A percentile compares a stretch with the other conserved stretches of the same genome.
Evolutionary conservation across 2,797 vertebrate species (phyloP).

Genomic region (Cephalopachus bancanus): DNA sequence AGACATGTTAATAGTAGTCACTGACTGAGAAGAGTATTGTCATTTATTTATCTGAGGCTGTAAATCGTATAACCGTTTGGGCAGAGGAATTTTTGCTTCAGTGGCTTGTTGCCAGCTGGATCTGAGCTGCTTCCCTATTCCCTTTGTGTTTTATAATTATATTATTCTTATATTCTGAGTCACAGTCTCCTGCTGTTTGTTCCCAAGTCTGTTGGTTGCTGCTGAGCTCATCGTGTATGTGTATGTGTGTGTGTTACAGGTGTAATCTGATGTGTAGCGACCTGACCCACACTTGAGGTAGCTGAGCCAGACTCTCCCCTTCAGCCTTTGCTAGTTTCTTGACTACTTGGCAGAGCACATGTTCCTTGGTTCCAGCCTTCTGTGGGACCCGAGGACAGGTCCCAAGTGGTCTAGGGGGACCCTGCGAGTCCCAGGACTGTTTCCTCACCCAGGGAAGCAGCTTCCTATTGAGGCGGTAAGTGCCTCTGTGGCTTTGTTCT

Average conservation of each 20-base stretch:
- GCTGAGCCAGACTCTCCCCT: neutral
- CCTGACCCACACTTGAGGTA: neutral
- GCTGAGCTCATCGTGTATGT: neutral
- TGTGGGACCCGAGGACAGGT: neutral
- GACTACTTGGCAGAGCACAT: neutral
- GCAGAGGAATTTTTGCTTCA: neutral
- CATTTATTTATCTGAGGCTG: constrained; percentile 40
- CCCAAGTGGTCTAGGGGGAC: neutral
- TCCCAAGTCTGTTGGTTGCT: neutral
- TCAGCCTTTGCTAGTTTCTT: neutral
- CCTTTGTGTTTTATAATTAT: neutral
- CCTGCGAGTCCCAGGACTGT: neutral
- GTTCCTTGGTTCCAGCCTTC: neutral
- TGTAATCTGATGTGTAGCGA: neutral
- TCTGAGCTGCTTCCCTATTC: constrained; percentile 14
- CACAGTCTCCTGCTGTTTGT: constrained; percentile 17
- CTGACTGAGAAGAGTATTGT: neutral
- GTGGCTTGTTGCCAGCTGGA: constrained; percentile 26
- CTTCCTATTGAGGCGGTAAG: constrained; percentile 56
- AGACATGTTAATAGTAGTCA: neutral
- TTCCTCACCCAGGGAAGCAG: constrained; percentile 40
- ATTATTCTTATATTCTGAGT: constrained; percentile 51
- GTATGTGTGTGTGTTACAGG: neutral
- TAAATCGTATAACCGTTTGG: neutral
- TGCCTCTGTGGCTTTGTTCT: constrained; percentile 73